Conservation (phyloP, 2,113 vertebrate genomes). For the Gambusia affinis region DNA sequence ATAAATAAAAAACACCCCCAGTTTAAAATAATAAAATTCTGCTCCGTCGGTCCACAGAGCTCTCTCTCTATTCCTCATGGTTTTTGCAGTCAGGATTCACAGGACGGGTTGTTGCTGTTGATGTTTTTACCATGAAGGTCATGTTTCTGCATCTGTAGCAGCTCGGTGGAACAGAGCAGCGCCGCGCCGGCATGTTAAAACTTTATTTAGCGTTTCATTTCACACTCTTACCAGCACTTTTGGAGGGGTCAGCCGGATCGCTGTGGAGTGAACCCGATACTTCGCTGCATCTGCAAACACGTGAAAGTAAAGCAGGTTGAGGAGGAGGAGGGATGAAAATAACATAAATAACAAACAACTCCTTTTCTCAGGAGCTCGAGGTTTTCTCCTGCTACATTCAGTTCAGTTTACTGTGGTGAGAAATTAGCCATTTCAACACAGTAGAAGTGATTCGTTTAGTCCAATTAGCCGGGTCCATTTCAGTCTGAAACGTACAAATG, state of each 20-base stretch:
- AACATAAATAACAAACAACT: not conserved
- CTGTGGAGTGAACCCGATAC: not conserved
- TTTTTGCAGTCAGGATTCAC: not conserved
- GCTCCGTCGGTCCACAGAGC: no score
- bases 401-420: not conserved
- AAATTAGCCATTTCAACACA: not conserved
- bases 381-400: not conserved
- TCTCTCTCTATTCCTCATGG: not conserved
- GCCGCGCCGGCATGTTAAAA: not conserved
- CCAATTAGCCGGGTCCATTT: not conserved
- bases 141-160: not conserved
- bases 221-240: not conserved
- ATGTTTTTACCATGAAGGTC: slow-evolving; percentile 6
- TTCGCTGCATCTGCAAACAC: not conserved
- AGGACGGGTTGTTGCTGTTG: not conserved
- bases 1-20: no score
- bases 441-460: not conserved
- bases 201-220: not conserved
- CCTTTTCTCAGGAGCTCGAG: not conserved
- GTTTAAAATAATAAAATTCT: no score
- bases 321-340: not conserved
- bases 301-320: not conserved
- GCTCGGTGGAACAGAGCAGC: not conserved
- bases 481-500: not conserved
- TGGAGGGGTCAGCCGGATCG: not conserved